Conservation (phyloP, 2,113 vertebrate genomes). For the Axis porcinus region DNA sequence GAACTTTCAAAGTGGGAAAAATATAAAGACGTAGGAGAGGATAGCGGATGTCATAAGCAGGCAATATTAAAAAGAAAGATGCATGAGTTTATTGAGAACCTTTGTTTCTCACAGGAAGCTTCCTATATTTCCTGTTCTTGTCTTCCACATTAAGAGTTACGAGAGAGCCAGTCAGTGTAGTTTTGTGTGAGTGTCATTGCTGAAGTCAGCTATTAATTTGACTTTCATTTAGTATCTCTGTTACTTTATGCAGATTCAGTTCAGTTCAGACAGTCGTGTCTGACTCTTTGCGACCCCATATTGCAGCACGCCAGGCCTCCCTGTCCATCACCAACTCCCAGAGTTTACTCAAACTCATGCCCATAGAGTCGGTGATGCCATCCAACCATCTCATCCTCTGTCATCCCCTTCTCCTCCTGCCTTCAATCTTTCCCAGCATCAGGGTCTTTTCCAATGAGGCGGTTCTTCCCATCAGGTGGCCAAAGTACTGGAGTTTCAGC, state of each 20-base stretch:
- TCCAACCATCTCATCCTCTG: background rate
- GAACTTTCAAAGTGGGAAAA: background rate
- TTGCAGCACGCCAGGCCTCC: accelerated
- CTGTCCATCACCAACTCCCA: background rate
- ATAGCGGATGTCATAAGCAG: too few relatives aligned
- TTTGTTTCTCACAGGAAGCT: background rate
- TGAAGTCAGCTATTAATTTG: background rate
- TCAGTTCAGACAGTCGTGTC: accelerated
- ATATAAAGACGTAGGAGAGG: background rate
- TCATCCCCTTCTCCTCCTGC: accelerated
- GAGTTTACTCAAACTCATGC: background rate
- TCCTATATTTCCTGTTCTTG: background rate
- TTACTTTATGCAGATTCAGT: background rate
- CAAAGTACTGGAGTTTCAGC: background rate
- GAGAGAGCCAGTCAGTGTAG: accelerated
- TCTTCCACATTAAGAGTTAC: background rate
- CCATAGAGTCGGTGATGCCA: accelerated
- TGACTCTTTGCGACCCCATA: accelerated
- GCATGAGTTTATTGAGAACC: background rate
- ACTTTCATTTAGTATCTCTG: background rate
- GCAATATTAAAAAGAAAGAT: background rate
- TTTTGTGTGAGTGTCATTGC: background rate
- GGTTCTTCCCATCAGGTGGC: background rate
- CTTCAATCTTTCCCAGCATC: background rate
- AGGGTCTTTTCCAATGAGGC: background rate